Evolutionary conservation across 1,140 invertebrate genomes (phyloP).

Genomic region (Orchesella cincta): DNA sequence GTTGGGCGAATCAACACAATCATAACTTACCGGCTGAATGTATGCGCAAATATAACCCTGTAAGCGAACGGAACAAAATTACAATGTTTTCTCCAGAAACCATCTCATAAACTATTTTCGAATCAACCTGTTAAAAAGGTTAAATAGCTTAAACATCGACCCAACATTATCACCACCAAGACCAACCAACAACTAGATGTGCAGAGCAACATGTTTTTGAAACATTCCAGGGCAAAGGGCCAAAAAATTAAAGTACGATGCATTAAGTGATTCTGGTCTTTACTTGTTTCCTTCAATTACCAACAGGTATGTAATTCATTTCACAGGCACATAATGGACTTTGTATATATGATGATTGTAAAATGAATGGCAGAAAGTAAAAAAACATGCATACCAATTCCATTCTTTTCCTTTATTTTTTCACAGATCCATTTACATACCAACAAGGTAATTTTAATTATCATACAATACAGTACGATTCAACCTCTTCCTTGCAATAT

Average conservation of each 20-base stretch:
- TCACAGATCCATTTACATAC: slow-evolving; percentile 10
- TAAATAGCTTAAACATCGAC: neutral
- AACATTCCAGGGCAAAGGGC: neutral
- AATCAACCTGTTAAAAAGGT: slow-evolving; percentile 1
- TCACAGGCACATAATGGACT: neutral
- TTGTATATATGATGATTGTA: neutral
- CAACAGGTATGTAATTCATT: neutral
- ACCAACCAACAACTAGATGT: too few relatives aligned
- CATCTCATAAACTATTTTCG: neutral
- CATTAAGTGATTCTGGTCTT: neutral
- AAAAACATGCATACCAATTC: neutral
- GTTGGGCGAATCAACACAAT: slow-evolving; percentile 7
- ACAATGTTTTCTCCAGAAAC: neutral
- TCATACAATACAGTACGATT: slow-evolving; percentile 11
- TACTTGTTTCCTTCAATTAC: neutral
- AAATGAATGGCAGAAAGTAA: neutral
- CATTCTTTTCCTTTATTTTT: neutral
- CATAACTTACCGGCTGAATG: slow-evolving; percentile 24
- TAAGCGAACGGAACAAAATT: neutral
- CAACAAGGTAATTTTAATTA: slow-evolving; percentile 1
- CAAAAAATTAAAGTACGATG: neutral
- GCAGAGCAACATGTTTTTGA: neutral
- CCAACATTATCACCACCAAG: too few relatives aligned
- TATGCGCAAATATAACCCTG: too few relatives aligned
- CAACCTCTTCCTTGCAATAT: slow-evolving; percentile 18